phyloP scores from a whole-genome alignment of 2,113 vertebrate species.

The Grammomys dolichurus region DNA sequence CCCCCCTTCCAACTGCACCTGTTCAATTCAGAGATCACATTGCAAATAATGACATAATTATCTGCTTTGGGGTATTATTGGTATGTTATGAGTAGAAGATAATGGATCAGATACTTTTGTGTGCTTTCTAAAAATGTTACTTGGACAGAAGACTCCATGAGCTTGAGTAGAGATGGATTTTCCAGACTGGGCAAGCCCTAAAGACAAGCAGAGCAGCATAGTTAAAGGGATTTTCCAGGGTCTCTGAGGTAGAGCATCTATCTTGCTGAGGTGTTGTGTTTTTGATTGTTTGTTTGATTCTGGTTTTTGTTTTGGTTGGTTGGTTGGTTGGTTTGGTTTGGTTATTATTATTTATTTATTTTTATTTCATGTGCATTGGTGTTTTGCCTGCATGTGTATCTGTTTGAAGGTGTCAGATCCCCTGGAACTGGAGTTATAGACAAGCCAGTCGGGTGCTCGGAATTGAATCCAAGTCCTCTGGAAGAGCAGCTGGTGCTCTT shows the following conservation, averaged over 20 bases:
- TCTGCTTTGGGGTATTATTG: constrained; percentile 67
- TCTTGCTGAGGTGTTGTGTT: not conserved
- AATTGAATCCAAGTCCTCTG: not conserved
- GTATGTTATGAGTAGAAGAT: constrained; percentile 66
- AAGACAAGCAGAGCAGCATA: not conserved
- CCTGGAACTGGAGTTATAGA: not conserved
- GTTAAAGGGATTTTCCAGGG: constrained; percentile 24
- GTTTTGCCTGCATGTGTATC: not conserved
- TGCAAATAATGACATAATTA: constrained; percentile 74
- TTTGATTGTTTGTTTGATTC: too few relatives aligned
- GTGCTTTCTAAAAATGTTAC: constrained; percentile 48
- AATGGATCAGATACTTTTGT: constrained; percentile 64
- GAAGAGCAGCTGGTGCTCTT: not conserved
- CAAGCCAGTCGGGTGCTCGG: not conserved
- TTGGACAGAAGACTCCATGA: constrained; percentile 44
- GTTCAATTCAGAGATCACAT: constrained; percentile 64
- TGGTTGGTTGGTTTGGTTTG: not conserved
- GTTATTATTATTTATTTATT: not conserved
- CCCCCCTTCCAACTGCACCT: constrained; percentile 64
- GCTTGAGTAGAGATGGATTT: constrained; percentile 65
- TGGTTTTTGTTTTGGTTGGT: not conserved
- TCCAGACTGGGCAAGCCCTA: constrained; percentile 22
- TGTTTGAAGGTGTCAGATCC: not conserved
- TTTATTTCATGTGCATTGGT: not conserved
- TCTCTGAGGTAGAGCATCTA: not conserved